phyloP scores from a whole-genome alignment of 2,113 vertebrate species.

The Budorcas taxicolor region DNA sequence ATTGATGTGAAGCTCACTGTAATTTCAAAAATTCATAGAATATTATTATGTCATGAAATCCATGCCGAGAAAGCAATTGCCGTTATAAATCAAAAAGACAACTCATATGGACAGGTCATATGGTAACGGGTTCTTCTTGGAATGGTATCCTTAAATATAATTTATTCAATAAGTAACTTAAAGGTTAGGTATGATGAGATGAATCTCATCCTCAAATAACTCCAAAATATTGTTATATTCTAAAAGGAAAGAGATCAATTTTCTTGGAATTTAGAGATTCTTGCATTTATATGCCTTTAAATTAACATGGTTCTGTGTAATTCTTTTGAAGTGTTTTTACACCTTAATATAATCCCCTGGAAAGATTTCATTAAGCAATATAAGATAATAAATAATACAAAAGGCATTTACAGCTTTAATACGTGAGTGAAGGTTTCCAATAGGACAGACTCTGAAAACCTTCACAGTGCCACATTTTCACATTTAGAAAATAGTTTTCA shows the following conservation, averaged over 20 bases:
- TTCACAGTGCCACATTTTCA: background rate
- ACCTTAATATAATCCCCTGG: background rate
- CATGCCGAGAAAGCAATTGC: conserved; percentile 62
- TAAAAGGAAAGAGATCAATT: background rate
- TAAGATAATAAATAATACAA: background rate
- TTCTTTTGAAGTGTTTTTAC: background rate
- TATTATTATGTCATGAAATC: conserved; percentile 67
- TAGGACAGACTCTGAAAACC: background rate
- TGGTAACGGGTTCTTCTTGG: conserved; percentile 57
- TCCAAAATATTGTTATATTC: conserved; percentile 25
- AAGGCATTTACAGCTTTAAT: background rate
- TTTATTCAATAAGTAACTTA: conserved; percentile 65
- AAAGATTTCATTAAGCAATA: background rate
- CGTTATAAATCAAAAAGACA: conserved; percentile 66
- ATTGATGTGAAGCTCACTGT: conserved; percentile 58
- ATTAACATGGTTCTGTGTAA: background rate
- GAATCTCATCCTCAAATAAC: conserved; percentile 34
- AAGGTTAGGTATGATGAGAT: conserved; percentile 48
- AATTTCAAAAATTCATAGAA: conserved; percentile 68
- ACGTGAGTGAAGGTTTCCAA: background rate
- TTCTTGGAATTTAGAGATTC: conserved; percentile 20
- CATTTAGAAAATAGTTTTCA: background rate
- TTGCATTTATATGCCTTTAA: conserved; percentile 8
- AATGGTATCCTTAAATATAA: conserved; percentile 57
- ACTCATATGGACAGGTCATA: conserved; percentile 67